Evolutionary conservation across 2,113 vertebrate genomes (phyloP).

Genomic region (Rhinoderma darwinii): DNA sequence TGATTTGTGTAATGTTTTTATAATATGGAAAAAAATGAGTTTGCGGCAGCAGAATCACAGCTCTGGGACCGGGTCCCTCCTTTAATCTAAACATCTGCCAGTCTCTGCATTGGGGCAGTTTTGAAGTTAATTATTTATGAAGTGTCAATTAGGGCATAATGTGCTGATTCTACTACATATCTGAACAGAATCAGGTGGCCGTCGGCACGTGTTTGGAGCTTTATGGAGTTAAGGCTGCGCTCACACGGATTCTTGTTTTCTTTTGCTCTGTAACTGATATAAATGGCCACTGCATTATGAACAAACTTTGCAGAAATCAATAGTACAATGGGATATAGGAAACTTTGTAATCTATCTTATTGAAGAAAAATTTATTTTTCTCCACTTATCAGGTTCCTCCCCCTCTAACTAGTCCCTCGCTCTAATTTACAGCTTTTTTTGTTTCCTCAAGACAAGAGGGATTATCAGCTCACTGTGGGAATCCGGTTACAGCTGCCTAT

Average conservation of each 20-base stretch:
- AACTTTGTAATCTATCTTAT: no score
- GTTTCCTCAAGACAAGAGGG: no score
- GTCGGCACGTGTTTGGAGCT: not conserved
- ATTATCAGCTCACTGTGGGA: no score
- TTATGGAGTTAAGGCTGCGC: not conserved
- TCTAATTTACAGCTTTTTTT: no score
- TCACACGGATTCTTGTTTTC: not conserved
- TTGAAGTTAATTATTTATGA: slow-evolving; percentile 76
- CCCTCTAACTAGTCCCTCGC: no score
- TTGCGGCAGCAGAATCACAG: not conserved
- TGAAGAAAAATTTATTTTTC: no score
- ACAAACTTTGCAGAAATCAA: no score
- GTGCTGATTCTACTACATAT: slow-evolving; percentile 68
- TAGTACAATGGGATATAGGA: no score
- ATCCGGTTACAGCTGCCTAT: no score
- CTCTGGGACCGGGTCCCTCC: not conserved
- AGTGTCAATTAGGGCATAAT: slow-evolving; percentile 73
- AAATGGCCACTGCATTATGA: no score
- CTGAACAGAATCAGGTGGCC: slow-evolving; percentile 60
- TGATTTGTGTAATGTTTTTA: slow-evolving; percentile 27
- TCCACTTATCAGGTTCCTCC: no score
- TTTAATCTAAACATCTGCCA: slow-evolving; percentile 63
- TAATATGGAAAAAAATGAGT: not conserved
- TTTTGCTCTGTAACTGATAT: not conserved
- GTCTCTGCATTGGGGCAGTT: slow-evolving; percentile 66